phyloP scores from a whole-genome alignment of 2,113 vertebrate species.

The Percopsis transmontana region DNA sequence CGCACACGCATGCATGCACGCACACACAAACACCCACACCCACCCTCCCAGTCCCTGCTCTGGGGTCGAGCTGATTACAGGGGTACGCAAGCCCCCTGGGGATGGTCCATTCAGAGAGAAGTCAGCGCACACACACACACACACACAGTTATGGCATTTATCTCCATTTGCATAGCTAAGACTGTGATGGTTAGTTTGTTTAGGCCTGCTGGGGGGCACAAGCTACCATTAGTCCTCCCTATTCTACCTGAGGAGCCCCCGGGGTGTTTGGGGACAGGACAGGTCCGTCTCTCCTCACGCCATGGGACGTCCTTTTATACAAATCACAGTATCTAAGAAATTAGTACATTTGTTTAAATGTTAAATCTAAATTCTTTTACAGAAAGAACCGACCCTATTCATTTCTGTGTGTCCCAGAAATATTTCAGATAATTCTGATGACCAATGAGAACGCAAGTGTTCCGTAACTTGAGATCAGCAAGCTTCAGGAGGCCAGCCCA shows the following conservation, averaged over 20 bases:
- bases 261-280: neutral
- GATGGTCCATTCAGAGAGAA: constrained; percentile 46
- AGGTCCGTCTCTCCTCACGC: neutral
- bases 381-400: no score
- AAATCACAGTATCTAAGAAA: no score
- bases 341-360: no score
- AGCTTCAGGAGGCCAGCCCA: no score
- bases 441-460: no score
- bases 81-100: constrained; percentile 64
- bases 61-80: constrained; percentile 65
- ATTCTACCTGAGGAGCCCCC: constrained; percentile 8
- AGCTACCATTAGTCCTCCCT: neutral
- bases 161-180: constrained; percentile 67
- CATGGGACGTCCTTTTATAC: no score
- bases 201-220: constrained; percentile 67
- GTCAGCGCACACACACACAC: constrained; percentile 44
- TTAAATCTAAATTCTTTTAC: no score
- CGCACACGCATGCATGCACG: constrained; percentile 41
- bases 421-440: no score
- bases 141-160: constrained; percentile 63
- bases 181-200: constrained; percentile 61
- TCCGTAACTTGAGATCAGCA: no score
- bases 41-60: constrained; percentile 31
- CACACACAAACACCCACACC: constrained; percentile 34
- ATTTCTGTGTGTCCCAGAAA: no score